Evolutionary conservation across 1,140 invertebrate genomes (phyloP).

Genomic region (Chymomyza costata): DNA sequence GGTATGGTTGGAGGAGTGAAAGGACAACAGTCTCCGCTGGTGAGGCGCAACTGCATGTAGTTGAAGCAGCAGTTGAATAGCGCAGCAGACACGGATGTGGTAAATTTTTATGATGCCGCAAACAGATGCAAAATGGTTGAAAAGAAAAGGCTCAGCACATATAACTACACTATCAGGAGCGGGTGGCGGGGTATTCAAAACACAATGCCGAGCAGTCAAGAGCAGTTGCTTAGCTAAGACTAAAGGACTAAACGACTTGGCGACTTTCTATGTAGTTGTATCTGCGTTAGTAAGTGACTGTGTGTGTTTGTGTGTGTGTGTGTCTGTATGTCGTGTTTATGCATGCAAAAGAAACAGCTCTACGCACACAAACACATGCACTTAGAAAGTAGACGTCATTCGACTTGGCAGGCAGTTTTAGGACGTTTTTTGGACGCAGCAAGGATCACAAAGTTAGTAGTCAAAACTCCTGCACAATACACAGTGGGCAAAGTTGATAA

Average conservation of each 20-base stretch:
- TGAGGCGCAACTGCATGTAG: constrained; percentile 43
- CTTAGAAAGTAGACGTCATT: no score
- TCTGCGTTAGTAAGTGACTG: constrained; percentile 12
- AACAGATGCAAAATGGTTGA: constrained; percentile 69
- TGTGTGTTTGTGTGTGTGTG: background rate
- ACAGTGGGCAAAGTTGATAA: no score
- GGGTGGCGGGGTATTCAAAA: constrained; percentile 19
- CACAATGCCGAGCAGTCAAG: constrained; percentile 56
- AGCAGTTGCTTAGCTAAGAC: constrained; percentile 55
- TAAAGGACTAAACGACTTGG: constrained; percentile 35
- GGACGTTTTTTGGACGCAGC: no score
- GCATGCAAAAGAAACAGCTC: constrained; percentile 23
- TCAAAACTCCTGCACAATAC: no score
- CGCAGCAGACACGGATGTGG: constrained; percentile 65
- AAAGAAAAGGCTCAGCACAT: constrained; percentile 36
- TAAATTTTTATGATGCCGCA: constrained; percentile 73
- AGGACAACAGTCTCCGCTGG: constrained; percentile 33
- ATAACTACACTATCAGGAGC: constrained; percentile 20
- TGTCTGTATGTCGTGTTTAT: constrained; percentile 21
- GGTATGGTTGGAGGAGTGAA: no score
- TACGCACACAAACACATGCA: background rate
- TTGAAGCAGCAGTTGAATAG: constrained; percentile 61
- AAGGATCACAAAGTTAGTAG: no score
- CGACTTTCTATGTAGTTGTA: constrained; percentile 10
- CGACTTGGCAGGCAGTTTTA: no score